Conservation (phyloP, 2,113 vertebrate species). For the Hiodon alosoides region DNA sequence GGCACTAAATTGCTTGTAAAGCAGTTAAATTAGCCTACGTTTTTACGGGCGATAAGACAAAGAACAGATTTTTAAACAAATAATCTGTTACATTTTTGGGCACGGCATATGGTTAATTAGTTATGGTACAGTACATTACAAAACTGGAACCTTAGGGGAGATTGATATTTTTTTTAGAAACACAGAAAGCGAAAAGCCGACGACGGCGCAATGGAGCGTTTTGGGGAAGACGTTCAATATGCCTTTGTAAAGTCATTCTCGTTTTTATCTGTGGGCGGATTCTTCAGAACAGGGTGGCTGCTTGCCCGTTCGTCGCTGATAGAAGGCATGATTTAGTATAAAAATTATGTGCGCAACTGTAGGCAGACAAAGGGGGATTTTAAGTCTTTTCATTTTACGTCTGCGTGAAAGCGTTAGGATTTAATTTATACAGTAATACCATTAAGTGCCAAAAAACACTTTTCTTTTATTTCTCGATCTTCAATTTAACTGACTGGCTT, state of each 20-base stretch:
- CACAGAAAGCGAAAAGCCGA: neutral
- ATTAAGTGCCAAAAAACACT: too few species aligned
- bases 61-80: conserved; percentile 3
- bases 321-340: neutral
- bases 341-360: neutral
- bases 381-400: too few species aligned
- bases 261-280: neutral
- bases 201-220: neutral
- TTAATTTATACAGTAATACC: too few species aligned
- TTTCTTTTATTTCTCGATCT: too few species aligned
- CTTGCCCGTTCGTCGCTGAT: neutral
- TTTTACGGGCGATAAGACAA: neutral
- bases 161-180: neutral
- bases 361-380: too few species aligned
- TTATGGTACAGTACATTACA: neutral
- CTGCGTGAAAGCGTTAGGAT: too few species aligned
- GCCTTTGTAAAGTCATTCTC: conserved; percentile 1
- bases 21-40: too few species aligned
- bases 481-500: too few species aligned
- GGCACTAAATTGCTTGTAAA: neutral
- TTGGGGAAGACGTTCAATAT: neutral
- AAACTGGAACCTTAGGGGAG: neutral
- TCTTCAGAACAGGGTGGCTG: neutral
- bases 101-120: neutral
- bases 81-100: conserved; percentile 7